Percentiles rank a stretch among this genome's conserved stretches.
phyloP scores from a whole-genome alignment of 1,140 invertebrate species.

The Tribolium madens region DNA sequence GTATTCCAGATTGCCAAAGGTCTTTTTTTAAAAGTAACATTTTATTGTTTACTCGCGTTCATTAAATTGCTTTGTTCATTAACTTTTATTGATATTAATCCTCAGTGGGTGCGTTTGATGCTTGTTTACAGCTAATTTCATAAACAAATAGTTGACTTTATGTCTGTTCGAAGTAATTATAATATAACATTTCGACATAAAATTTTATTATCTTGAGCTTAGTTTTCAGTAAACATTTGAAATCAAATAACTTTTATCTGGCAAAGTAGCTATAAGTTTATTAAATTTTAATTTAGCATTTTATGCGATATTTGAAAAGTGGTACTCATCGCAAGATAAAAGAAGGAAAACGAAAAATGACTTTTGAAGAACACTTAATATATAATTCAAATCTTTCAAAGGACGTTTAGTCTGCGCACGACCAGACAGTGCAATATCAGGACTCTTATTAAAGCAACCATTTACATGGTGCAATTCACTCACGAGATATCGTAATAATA shows the following conservation, averaged over 20 bases:
- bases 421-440: constrained; percentile 27
- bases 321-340: constrained; percentile 14
- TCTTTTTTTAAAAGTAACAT: no score
- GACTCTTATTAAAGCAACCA: constrained; percentile 35
- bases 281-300: constrained; percentile 16
- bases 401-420: constrained; percentile 17
- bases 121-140: no score
- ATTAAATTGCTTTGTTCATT: no score
- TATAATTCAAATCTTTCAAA: constrained; percentile 32
- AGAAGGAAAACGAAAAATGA: constrained; percentile 27
- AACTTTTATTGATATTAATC: no score
- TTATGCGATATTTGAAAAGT: constrained; percentile 25
- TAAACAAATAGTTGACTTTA: no score
- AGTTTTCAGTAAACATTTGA: constrained; percentile 16
- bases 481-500: background rate
- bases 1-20: no score
- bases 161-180: background rate
- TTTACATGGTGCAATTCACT: constrained; percentile 20
- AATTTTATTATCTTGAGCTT: constrained; percentile 7
- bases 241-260: constrained; percentile 2
- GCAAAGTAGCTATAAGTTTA: background rate
- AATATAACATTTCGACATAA: background rate
- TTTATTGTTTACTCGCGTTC: no score
- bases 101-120: no score
- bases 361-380: constrained; percentile 33